These are phyloP conservation scores for Linnaemya tessellans DNA, from an alignment of 2,888 invertebrate species.

Conservation along the genomic window DNA sequence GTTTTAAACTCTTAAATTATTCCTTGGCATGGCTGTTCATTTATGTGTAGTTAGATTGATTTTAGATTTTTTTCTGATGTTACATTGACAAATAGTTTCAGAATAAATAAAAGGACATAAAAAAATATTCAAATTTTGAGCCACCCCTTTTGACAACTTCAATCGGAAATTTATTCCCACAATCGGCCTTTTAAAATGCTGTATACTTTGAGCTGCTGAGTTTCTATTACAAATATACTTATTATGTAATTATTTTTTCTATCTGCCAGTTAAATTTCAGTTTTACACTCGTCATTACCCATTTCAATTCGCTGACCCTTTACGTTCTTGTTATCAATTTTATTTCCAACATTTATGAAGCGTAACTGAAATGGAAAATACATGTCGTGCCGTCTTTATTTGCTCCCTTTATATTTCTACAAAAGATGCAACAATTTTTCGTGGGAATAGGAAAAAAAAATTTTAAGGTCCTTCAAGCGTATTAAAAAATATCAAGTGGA, in stretches of 20 bases:
- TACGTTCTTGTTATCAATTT: background rate
- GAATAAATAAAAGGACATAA: too few species aligned
- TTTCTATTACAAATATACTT: background rate
- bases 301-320: constrained; percentile 34
- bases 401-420: background rate
- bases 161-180: too few species aligned
- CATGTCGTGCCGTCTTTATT: constrained; percentile 14
- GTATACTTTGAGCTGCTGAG: too few species aligned
- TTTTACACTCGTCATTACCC: background rate
- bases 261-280: background rate
- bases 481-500: constrained; percentile 39
- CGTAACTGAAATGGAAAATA: constrained; percentile 27
- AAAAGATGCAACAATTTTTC: constrained; percentile 41
- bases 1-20: too few species aligned
- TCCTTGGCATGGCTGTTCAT: too few species aligned
- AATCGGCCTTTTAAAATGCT: too few species aligned
- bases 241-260: background rate
- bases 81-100: too few species aligned
- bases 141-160: too few species aligned
- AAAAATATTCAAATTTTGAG: too few species aligned
- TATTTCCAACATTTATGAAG: constrained; percentile 16
- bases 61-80: too few species aligned
- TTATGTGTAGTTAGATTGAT: too few species aligned
- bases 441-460: constrained; percentile 34
- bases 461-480: constrained; percentile 56